These are phyloP conservation scores for Pyrrhura leucotis DNA, from an alignment of 2,797 vertebrate genomes.

Conservation along the genomic window DNA sequence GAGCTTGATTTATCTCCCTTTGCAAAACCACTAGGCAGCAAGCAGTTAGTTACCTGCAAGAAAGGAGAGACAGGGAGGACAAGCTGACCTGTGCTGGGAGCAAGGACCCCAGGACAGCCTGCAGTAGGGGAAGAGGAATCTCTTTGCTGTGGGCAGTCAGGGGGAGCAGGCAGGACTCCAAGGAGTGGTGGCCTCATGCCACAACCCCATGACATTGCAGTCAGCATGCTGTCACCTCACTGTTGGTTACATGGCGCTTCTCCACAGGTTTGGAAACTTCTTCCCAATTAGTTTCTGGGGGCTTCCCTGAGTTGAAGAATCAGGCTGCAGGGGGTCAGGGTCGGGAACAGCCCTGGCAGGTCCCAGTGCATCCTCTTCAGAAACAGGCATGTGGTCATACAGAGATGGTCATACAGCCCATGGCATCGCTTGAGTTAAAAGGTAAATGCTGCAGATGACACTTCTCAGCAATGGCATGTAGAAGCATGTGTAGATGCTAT, in stretches of 20 bases:
- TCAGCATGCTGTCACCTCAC: neutral
- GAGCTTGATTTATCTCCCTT: neutral
- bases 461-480: rapidly evolving
- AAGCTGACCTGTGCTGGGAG: neutral
- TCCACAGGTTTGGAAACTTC: neutral
- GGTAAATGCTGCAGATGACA: rapidly evolving
- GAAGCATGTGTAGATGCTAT: rapidly evolving
- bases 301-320: rapidly evolving
- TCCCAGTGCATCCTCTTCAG: rapidly evolving
- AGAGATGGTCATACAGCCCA: too few species aligned
- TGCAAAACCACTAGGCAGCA: neutral
- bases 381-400: neutral
- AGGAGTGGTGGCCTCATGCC: neutral
- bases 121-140: neutral
- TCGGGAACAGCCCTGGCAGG: neutral
- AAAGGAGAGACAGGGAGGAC: neutral
- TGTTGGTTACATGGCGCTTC: neutral
- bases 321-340: neutral
- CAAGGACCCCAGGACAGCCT: rapidly evolving
- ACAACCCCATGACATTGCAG: rapidly evolving
- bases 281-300: neutral
- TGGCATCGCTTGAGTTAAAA: rapidly evolving
- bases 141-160: neutral
- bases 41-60: neutral
- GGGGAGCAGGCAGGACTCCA: neutral